These are phyloP conservation scores for Drosophila kambysellisi DNA, from an alignment of 2,888 invertebrate genomes.

Conservation along the genomic window DNA sequence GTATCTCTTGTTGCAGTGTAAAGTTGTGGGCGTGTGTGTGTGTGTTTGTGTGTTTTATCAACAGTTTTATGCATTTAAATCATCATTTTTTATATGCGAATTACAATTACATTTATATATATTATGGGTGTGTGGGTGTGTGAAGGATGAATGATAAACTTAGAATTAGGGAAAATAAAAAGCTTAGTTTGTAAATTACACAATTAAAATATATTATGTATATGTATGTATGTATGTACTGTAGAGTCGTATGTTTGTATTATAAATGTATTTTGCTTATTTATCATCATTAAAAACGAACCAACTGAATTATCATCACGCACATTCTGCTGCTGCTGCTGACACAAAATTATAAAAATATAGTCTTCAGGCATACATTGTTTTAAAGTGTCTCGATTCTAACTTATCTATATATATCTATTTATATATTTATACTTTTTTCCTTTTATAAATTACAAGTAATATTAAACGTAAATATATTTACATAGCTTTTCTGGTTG, in stretches of 20 bases:
- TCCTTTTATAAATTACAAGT: conserved; percentile 65
- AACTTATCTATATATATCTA: conserved; percentile 39
- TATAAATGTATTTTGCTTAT: conserved; percentile 50
- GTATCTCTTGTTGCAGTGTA: conserved; percentile 58
- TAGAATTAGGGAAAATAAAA: conserved; percentile 63
- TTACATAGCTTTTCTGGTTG: conserved; percentile 47
- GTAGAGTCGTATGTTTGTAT: conserved; percentile 46
- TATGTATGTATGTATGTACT: conserved; percentile 42
- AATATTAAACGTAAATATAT: conserved; percentile 71
- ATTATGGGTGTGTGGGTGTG: conserved; percentile 55
- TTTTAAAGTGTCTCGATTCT: conserved; percentile 50
- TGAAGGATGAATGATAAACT: conserved; percentile 63
- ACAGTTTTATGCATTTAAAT: conserved; percentile 72
- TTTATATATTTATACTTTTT: conserved; percentile 16
- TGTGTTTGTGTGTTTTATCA: conserved; percentile 64
- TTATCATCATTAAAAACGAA: conserved; percentile 55
- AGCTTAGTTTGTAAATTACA: conserved; percentile 72
- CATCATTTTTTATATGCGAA: conserved; percentile 58
- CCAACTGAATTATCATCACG: conserved; percentile 59
- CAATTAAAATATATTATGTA: conserved; percentile 60
- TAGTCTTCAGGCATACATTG: conserved; percentile 64
- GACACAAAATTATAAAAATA: conserved; percentile 76
- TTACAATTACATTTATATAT: conserved; percentile 60
- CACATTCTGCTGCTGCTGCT: conserved; percentile 47
- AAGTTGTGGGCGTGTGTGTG: conserved; percentile 51